Evolutionary conservation across 2,113 vertebrate species (phyloP).

Genomic region (Regulus satrapa): DNA sequence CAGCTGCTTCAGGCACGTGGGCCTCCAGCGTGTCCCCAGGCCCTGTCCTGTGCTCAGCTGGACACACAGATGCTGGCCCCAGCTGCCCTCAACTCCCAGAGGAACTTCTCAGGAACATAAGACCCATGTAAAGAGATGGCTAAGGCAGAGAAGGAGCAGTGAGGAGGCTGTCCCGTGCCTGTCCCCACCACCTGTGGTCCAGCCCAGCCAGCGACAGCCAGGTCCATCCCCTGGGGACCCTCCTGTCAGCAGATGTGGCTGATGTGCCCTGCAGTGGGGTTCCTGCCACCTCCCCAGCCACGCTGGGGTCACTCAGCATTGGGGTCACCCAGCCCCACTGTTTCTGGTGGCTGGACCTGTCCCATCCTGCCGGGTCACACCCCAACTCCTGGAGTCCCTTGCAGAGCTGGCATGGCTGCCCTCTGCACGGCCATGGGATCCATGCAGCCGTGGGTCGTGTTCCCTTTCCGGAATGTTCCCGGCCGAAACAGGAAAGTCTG

Average conservation of each 20-base stretch:
- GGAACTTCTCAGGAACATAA: not conserved
- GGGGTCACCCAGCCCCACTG: not conserved
- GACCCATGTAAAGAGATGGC: not conserved
- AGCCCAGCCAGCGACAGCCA: not conserved
- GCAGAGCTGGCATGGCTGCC: not conserved
- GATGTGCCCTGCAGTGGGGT: not conserved
- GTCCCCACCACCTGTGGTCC: not conserved
- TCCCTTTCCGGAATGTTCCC: not conserved
- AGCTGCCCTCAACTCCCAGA: not conserved
- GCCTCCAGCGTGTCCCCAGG: not conserved
- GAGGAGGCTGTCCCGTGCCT: not conserved
- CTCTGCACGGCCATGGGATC: not conserved
- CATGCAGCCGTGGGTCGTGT: rapidly evolving
- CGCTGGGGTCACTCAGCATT: not conserved
- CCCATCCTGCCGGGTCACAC: rapidly evolving
- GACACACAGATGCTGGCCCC: not conserved
- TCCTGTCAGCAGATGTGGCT: not conserved
- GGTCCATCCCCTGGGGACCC: not conserved
- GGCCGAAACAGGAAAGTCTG: not conserved
- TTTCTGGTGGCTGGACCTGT: not conserved
- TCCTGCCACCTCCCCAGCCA: not conserved
- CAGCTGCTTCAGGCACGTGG: not conserved
- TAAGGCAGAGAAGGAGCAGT: not conserved
- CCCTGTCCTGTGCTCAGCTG: not conserved
- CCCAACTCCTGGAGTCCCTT: rapidly evolving